Conservation (phyloP, 2,888 invertebrate species). For the Eugnorisma glareosa region DNA sequence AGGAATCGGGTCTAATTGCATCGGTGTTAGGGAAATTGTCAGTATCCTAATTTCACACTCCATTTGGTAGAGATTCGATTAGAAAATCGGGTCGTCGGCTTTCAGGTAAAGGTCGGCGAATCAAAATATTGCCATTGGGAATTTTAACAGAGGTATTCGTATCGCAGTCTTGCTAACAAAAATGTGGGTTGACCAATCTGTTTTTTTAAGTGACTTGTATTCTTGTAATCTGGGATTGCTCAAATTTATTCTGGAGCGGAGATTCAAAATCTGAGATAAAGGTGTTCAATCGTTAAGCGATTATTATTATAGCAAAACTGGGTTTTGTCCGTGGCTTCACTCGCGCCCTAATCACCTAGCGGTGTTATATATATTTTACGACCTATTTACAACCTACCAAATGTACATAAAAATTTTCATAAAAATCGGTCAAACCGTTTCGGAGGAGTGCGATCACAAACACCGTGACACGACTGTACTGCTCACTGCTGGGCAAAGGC, state of each 20-base stretch:
- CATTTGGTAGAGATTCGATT: slow-evolving; percentile 32
- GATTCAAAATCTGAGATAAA: background rate
- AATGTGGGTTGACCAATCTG: background rate
- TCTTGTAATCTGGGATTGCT: background rate
- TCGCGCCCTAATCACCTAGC: too few relatives aligned
- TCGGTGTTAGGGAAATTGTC: slow-evolving; percentile 24
- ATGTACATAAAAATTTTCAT: too few relatives aligned
- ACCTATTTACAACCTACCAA: too few relatives aligned
- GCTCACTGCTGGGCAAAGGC: background rate
- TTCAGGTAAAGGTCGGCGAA: slow-evolving; percentile 28
- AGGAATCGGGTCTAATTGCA: slow-evolving; percentile 31
- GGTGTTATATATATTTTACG: too few relatives aligned
- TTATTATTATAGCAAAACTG: background rate
- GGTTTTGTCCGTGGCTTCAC: too few relatives aligned
- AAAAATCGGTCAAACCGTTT: too few relatives aligned
- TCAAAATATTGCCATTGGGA: slow-evolving; percentile 14
- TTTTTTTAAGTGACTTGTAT: background rate
- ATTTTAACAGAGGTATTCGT: slow-evolving; percentile 22
- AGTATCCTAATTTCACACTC: slow-evolving; percentile 44
- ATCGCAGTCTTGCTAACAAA: background rate
- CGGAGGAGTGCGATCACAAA: too few relatives aligned
- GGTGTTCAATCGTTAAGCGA: background rate
- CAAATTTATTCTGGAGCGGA: background rate
- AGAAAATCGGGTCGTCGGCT: slow-evolving; percentile 57
- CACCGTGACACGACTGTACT: too few relatives aligned